A percentile compares a stretch with the other conserved stretches of the same genome.
Evolutionary conservation across 2,888 invertebrate species (phyloP).

Genomic region (Biston betularia): DNA sequence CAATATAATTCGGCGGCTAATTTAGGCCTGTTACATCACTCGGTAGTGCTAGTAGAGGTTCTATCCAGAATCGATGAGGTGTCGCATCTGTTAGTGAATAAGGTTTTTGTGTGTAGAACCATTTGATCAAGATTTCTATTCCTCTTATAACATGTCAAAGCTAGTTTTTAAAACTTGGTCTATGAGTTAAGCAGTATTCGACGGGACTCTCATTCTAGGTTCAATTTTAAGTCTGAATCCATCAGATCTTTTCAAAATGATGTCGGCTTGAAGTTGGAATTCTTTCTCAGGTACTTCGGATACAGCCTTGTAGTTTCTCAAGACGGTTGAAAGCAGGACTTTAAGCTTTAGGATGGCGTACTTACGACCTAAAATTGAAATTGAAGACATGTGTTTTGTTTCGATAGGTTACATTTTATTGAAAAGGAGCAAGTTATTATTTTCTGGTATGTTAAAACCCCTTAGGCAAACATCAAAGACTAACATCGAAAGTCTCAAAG

Average conservation of each 20-base stretch:
- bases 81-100: no score
- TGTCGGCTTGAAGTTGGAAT: slow-evolving; percentile 89
- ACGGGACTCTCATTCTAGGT: slow-evolving; percentile 80
- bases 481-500: no score
- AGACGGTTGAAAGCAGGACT: slow-evolving; percentile 89
- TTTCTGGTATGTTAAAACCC: no score
- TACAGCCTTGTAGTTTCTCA: slow-evolving; percentile 88
- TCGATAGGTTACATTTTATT: neutral
- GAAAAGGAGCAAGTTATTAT: no score
- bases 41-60: no score
- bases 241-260: slow-evolving; percentile 90
- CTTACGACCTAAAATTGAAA: slow-evolving; percentile 87
- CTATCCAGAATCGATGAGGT: no score
- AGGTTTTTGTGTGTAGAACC: no score
- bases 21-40: no score
- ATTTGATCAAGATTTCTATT: no score
- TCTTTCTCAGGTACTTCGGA: slow-evolving; percentile 88
- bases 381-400: no score
- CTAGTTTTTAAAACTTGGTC: neutral
- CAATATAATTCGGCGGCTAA: no score
- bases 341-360: slow-evolving; percentile 92
- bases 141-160: neutral
- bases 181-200: slow-evolving; percentile 33
- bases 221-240: slow-evolving; percentile 90
- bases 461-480: no score